These are phyloP conservation scores for Hipposideros armiger DNA, from an alignment of 2,113 vertebrate genomes.

Conservation along the genomic window DNA sequence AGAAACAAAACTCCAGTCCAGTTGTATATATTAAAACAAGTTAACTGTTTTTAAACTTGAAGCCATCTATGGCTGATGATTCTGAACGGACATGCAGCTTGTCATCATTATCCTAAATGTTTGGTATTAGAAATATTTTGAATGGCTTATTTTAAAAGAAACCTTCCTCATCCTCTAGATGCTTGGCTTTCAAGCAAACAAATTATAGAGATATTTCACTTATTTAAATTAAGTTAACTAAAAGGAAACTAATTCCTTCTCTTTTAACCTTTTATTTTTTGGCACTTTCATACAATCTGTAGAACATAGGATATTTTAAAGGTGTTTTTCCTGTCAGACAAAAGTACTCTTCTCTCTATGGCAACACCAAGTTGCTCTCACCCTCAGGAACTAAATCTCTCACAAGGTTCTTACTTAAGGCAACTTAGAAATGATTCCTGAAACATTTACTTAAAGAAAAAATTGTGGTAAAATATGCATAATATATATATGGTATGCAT, in stretches of 20 bases:
- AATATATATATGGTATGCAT: neutral
- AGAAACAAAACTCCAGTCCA: constrained; percentile 40
- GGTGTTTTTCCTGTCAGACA: neutral
- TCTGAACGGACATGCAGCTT: neutral
- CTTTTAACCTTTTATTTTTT: neutral
- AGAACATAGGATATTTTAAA: neutral
- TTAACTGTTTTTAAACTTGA: constrained; percentile 32
- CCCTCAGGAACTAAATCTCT: neutral
- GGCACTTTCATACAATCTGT: neutral
- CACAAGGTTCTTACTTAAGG: neutral
- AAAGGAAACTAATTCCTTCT: neutral
- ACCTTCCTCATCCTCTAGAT: neutral
- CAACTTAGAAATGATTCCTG: neutral
- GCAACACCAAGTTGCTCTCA: neutral
- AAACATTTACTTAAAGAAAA: neutral
- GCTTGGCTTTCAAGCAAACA: neutral
- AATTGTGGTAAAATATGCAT: neutral
- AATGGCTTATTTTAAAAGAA: constrained; percentile 33
- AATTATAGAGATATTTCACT: neutral
- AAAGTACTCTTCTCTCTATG: neutral
- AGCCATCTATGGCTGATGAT: neutral
- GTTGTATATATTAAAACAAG: constrained; percentile 19
- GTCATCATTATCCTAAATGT: constrained; percentile 17
- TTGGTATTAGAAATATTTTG: constrained; percentile 22
- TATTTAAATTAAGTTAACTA: neutral